These are phyloP conservation scores for Tachypleus tridentatus DNA, from an alignment of 1,140 invertebrate genomes.

Conservation along the genomic window DNA sequence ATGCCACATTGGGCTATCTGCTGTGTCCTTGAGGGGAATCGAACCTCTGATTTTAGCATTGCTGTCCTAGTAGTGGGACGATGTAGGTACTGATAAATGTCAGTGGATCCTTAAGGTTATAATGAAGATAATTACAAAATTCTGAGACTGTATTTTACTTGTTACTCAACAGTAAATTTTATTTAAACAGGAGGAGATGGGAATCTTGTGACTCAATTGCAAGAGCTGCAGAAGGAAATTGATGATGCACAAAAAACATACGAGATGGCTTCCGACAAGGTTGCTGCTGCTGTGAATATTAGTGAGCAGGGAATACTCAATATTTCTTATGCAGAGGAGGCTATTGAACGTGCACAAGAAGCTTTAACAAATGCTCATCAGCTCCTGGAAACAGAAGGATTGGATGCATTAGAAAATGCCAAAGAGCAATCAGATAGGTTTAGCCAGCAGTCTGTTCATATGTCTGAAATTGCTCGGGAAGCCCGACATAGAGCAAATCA, in stretches of 20 bases:
- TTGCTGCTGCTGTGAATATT: slow-evolving; percentile 24
- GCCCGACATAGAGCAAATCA: slow-evolving; percentile 65
- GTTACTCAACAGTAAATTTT: too few species aligned
- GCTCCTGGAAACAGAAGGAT: slow-evolving; percentile 64
- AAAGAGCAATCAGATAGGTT: slow-evolving; percentile 66
- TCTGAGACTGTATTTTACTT: background rate
- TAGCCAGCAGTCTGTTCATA: slow-evolving; percentile 78
- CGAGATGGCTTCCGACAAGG: slow-evolving; percentile 31
- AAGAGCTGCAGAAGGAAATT: slow-evolving; percentile 51
- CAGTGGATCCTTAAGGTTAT: background rate
- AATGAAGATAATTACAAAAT: background rate
- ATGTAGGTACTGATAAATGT: background rate
- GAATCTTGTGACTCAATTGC: slow-evolving; percentile 50
- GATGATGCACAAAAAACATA: slow-evolving; percentile 44
- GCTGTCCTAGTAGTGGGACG: background rate
- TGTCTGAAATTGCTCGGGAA: slow-evolving; percentile 77
- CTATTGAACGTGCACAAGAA: slow-evolving; percentile 54
- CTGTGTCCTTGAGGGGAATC: background rate
- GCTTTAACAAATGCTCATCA: slow-evolving; percentile 55
- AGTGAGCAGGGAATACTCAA: slow-evolving; percentile 36
- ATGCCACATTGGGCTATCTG: background rate
- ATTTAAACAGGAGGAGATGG: slow-evolving; percentile 36
- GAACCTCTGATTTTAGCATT: background rate
- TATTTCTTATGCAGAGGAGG: slow-evolving; percentile 54
- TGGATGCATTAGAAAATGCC: slow-evolving; percentile 59